Evolutionary conservation across 2,113 vertebrate species (phyloP).

Genomic region (Hydropotes inermis): DNA sequence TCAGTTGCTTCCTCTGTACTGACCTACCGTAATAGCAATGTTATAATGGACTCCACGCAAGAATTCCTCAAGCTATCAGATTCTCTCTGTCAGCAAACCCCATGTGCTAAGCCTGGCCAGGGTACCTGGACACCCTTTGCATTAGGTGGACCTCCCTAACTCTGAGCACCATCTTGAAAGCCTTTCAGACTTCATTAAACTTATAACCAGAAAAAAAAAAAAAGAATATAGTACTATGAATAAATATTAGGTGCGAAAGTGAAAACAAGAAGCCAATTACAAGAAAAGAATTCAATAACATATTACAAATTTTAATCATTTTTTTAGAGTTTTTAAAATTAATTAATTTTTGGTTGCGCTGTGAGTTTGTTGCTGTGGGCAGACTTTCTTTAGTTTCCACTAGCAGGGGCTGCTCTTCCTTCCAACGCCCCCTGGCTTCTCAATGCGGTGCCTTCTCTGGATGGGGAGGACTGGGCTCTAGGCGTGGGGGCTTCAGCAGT

Average conservation of each 20-base stretch:
- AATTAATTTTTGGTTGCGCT: not conserved
- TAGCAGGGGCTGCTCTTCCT: not conserved
- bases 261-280: not conserved
- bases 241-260: not conserved
- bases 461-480: not conserved
- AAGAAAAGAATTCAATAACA: not conserved
- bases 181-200: conserved; percentile 52
- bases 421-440: not conserved
- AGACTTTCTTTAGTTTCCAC: not conserved
- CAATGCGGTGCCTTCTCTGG: not conserved
- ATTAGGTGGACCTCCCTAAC: conserved; percentile 75
- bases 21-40: conserved; percentile 89
- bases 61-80: conserved; percentile 92
- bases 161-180: conserved; percentile 60
- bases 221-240: not conserved
- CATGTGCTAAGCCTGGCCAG: conserved; percentile 91
- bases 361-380: accelerated
- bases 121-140: conserved; percentile 88
- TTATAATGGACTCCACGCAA: conserved; percentile 92
- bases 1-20: conserved; percentile 92
- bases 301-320: not conserved
- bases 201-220: not conserved
- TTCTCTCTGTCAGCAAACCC: conserved; percentile 88
- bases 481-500: not conserved
- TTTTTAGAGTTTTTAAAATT: not conserved